phyloP scores from a whole-genome alignment of 1,140 invertebrate species.

The Drosophila varians region DNA sequence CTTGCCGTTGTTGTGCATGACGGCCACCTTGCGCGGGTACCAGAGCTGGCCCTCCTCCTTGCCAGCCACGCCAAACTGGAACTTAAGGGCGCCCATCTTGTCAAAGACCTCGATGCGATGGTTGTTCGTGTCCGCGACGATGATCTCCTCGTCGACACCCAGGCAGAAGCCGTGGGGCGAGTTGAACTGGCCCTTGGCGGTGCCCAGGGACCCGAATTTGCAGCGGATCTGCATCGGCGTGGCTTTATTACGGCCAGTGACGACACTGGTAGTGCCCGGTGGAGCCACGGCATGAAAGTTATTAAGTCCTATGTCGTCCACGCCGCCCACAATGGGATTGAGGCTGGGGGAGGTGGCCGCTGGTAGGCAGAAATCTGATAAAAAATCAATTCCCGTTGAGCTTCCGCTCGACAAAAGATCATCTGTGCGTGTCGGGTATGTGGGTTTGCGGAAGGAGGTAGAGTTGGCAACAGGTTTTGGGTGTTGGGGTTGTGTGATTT shows the following conservation, averaged over 20 bases:
- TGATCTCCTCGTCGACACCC: constrained; percentile 96
- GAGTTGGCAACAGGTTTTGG: background rate
- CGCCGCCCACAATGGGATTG: constrained; percentile 66
- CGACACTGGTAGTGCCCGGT: constrained; percentile 67
- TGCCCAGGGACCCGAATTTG: constrained; percentile 97
- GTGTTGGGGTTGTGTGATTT: constrained; percentile 12
- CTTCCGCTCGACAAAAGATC: constrained; percentile 84
- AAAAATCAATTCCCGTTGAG: constrained; percentile 85
- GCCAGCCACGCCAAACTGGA: constrained; percentile 94
- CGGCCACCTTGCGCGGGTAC: constrained; percentile 98
- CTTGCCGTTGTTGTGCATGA: constrained; percentile 93
- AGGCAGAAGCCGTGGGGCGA: constrained; percentile 98
- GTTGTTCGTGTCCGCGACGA: constrained; percentile 98
- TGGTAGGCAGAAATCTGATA: constrained; percentile 84
- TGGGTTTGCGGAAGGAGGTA: constrained; percentile 1
- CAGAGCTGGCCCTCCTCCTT: constrained; percentile 98
- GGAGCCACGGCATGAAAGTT: constrained; percentile 78
- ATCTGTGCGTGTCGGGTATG: constrained; percentile 51
- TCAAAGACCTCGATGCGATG: constrained; percentile 97
- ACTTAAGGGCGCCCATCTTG: constrained; percentile 94
- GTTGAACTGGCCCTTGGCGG: constrained; percentile 96
- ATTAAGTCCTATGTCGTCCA: constrained; percentile 68
- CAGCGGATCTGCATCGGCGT: constrained; percentile 94
- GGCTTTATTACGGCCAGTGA: constrained; percentile 88
- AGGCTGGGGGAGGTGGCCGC: constrained; percentile 87